These are phyloP conservation scores for Lytechinus pictus DNA, from an alignment of 35 echinoderm and acorn worm species.

Conservation along the genomic window DNA sequence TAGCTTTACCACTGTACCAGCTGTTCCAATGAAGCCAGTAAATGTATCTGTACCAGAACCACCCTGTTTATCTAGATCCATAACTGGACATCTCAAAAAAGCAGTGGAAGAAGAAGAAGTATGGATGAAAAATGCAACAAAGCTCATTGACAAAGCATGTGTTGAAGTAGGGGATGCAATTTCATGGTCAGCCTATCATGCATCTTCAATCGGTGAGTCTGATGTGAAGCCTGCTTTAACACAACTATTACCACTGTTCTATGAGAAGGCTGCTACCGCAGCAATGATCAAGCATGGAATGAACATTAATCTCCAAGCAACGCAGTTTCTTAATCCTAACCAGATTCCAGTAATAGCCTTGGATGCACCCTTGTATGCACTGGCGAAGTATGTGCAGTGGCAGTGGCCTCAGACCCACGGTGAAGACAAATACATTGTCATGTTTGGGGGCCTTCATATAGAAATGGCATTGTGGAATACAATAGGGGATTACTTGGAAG, in stretches of 20 bases:
- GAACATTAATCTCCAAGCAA: constrained; percentile 54
- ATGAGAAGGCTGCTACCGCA: constrained; percentile 33
- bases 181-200: constrained; percentile 55
- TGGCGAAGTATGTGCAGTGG: constrained; percentile 59
- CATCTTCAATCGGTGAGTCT: background rate
- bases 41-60: no score
- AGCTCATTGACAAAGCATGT: background rate
- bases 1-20: no score
- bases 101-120: no score
- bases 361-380: constrained; percentile 68
- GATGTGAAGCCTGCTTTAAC: constrained; percentile 30
- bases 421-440: constrained; percentile 64
- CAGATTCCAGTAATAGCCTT: constrained; percentile 56
- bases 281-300: constrained; percentile 72
- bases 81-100: no score
- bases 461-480: constrained; percentile 59
- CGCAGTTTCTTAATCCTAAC: constrained; percentile 51
- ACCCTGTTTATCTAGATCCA: no score
- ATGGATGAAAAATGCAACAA: no score
- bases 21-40: no score
- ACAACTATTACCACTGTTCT: constrained; percentile 49
- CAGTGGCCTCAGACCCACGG: constrained; percentile 47
- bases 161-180: background rate
- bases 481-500: constrained; percentile 59
- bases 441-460: constrained; percentile 66